phyloP scores from a whole-genome alignment of 2,797 vertebrate species.

The Tachyglossus aculeatus region DNA sequence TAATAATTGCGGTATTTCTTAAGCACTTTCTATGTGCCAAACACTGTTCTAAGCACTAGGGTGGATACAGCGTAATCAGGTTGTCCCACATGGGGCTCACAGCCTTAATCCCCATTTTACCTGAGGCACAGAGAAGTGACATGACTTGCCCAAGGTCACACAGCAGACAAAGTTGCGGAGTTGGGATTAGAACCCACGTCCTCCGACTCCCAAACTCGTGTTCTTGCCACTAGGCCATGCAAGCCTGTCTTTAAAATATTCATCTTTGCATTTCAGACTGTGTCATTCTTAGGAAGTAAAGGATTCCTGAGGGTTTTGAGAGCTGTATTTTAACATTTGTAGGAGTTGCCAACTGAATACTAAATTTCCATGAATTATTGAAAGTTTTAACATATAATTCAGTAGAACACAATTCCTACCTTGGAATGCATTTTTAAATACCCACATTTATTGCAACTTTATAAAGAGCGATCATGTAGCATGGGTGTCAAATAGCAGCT shows the following conservation, averaged over 20 bases:
- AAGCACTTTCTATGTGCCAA: too few species aligned
- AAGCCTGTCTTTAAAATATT: constrained; percentile 46
- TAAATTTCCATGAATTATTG: constrained; percentile 59
- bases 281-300: constrained; percentile 44
- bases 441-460: constrained; percentile 7
- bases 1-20: too few species aligned
- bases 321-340: constrained; percentile 13
- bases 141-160: too few species aligned
- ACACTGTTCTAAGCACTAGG: too few species aligned
- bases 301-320: constrained; percentile 46
- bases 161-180: too few species aligned
- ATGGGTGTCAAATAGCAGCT: constrained; percentile 21
- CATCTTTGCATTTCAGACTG: constrained; percentile 24
- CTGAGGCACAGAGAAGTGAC: too few species aligned
- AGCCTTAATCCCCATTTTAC: too few species aligned
- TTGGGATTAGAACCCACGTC: too few species aligned
- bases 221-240: too few species aligned
- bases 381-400: constrained; percentile 9
- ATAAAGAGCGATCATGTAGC: constrained; percentile 13
- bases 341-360: constrained; percentile 46
- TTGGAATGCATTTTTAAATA: neutral
- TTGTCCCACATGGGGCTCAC: too few species aligned
- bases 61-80: too few species aligned
- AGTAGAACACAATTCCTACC: constrained; percentile 41
- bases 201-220: too few species aligned